Evolutionary conservation across 1,140 invertebrate genomes (phyloP).

Genomic region (Drosophila oshimai): DNA sequence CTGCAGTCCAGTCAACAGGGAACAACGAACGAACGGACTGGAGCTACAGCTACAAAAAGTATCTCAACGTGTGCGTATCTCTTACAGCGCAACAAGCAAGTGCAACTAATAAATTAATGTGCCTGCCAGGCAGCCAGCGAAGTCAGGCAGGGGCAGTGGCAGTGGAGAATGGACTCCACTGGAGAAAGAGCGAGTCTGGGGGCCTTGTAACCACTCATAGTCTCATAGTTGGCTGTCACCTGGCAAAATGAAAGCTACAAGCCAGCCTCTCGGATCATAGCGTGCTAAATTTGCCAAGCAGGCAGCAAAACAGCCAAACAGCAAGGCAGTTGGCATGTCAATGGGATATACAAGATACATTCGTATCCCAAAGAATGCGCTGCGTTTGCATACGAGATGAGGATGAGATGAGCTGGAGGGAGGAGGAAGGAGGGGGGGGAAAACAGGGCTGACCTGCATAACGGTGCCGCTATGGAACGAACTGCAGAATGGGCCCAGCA

Average conservation of each 20-base stretch:
- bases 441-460: slow-evolving; percentile 70
- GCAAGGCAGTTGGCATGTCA: slow-evolving; percentile 58
- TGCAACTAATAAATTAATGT: slow-evolving; percentile 76
- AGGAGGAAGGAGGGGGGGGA: not conserved
- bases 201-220: slow-evolving; percentile 61
- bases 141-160: too few species aligned
- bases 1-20: slow-evolving; percentile 6
- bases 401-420: slow-evolving; percentile 61
- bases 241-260: slow-evolving; percentile 72
- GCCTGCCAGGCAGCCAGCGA: slow-evolving; percentile 55
- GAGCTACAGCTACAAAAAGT: slow-evolving; percentile 21
- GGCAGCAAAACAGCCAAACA: slow-evolving; percentile 11
- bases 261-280: slow-evolving; percentile 27
- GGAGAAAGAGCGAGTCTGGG: slow-evolving; percentile 12
- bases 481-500: slow-evolving; percentile 40
- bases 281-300: slow-evolving; percentile 71
- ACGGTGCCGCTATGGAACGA: slow-evolving; percentile 58
- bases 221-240: slow-evolving; percentile 71
- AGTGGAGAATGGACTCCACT: slow-evolving; percentile 25
- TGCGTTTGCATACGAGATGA: slow-evolving; percentile 75
- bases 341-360: slow-evolving; percentile 58
- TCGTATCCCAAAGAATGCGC: slow-evolving; percentile 51
- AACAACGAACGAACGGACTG: slow-evolving; percentile 21
- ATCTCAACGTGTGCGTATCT: slow-evolving; percentile 64
- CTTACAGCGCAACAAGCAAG: slow-evolving; percentile 62